Evolutionary conservation across 2,888 invertebrate genomes (phyloP).

Genomic region (Agrochola circellaris): DNA sequence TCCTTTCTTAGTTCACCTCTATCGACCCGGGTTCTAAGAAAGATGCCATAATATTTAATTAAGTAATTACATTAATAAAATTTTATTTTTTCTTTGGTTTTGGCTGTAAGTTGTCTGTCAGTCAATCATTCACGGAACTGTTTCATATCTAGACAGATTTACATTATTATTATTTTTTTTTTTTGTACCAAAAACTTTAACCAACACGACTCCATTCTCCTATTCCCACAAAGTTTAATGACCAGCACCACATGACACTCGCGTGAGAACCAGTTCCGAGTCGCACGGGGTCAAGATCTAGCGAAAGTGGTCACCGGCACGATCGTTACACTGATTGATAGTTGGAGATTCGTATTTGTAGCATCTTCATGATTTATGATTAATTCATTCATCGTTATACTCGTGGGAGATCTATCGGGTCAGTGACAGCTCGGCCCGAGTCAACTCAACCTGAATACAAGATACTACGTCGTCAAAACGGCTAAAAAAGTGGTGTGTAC

Average conservation of each 20-base stretch:
- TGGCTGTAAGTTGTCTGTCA: not conserved
- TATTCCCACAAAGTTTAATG: conserved; percentile 52
- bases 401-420: conserved; percentile 26
- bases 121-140: not conserved
- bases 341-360: conserved; percentile 29
- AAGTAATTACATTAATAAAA: not conserved
- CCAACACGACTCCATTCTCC: conserved; percentile 21
- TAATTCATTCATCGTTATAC: conserved; percentile 18
- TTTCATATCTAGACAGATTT: not conserved
- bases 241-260: conserved; percentile 49
- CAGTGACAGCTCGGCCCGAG: too few species aligned
- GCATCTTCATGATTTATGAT: conserved; percentile 45
- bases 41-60: not conserved
- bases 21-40: not conserved
- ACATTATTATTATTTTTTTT: too few species aligned
- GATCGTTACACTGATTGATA: conserved; percentile 53
- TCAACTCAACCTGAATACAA: too few species aligned
- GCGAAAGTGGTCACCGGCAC: conserved; percentile 63
- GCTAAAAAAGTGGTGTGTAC: too few species aligned
- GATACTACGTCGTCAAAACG: too few species aligned
- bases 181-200: not conserved
- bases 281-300: conserved; percentile 70
- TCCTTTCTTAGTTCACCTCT: not conserved
- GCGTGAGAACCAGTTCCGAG: conserved; percentile 60
- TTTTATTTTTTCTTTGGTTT: not conserved